Evolutionary conservation across 2,888 invertebrate genomes (phyloP), one percentile per base, ranked within the genome.

Genomic region (Cryptocheilus praepositus): DNA sequence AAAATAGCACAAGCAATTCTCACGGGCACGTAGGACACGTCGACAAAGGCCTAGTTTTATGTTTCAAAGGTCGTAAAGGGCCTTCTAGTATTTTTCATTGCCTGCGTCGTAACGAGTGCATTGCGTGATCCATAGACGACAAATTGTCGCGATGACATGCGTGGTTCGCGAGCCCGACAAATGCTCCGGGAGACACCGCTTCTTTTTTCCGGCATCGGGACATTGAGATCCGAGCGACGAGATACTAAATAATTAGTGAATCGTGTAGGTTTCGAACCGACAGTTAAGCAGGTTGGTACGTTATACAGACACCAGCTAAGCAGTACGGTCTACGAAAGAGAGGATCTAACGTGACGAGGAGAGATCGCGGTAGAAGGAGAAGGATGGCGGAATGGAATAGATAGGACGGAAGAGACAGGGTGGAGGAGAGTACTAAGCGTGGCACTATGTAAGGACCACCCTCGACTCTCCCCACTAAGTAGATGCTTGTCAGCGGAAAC

Each of bases 401-500:
- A 28, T 19, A 58, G 45, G 44, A 22, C 5, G 57, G 36, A 11
- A 19, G 16, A 49, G 51, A 28, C 13, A 76, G 59, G 68, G 70
- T 46, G 63, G 63, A 64, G 44, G 59, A 64, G 68, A 57, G 64
- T 63, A 70, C 68, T 61, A 67, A 70, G 75, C 71, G 71, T 66
- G 69, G 67, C 66, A 67, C 70, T 71, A 66, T 62, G 73, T 77
- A 79, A 79, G 79, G 77, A 75, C 79, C 71, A 36, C 61, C 69
- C 67, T 55, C 63, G 58, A 46, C 64, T 67, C 73, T 70, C 74
- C 71, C 80, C 74, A 79, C 78, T 81, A 80, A 83, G 83, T 85
- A 81, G 85, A 86, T 85, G 82, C 85, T 86, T 86, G 86, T 86
- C 86, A 84, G 84, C 84, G 82, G 86, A 88, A 88, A 88, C 88